Base-by-base conservation (phyloP, 2,888 invertebrate genomes). In the Macrophya alboannulata region DNA sequence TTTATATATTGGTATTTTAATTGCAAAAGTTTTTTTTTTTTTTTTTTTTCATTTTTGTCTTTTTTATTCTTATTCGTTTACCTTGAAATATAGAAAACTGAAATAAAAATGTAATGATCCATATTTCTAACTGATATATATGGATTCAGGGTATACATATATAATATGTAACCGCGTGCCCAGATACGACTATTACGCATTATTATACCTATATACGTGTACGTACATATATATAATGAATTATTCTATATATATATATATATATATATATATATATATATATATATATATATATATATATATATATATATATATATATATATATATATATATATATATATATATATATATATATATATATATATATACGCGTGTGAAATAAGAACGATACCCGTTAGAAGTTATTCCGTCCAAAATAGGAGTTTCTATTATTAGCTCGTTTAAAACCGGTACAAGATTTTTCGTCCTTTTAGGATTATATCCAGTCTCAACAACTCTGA, bases 391-490 rank as follows among this genome's bases (percentile, higher is more conserved):
- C 43, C 81, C 81, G 81, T 81, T 81, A 81, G 25, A 81, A 62
- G 40, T 21, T 79, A 31, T 81, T 62, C n/a, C 81, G 40, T 40
- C 91, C 91, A 90, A 90, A 91, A 91, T 88, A 87, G 90, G 90
- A 86, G 86, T 86, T 89, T 91, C 90, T 91, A 90, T 91, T 91
- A 91, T 91, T 89, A 89, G 89, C 87, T 86, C 85, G 74, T 59
- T 83, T 72, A 86, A 89, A 90, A 90, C 89, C 89, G 90, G 89
- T 89, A 88, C 72, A 85, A 31, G 84, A 86, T 89, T 89, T 90
- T 90, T 89, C 87, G 87, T 88, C 89, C 90, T 90, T 90, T 90
- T 90, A 90, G 86, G 89, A 68, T n/a, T 74, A 74, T 55, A 81
- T 21, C 9, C 6, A 40, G 25, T n/a, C 79, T 59, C n/a, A 31